Evolutionary conservation across 1,140 invertebrate species (phyloP).

Genomic region (Brachionus manjavacas): DNA sequence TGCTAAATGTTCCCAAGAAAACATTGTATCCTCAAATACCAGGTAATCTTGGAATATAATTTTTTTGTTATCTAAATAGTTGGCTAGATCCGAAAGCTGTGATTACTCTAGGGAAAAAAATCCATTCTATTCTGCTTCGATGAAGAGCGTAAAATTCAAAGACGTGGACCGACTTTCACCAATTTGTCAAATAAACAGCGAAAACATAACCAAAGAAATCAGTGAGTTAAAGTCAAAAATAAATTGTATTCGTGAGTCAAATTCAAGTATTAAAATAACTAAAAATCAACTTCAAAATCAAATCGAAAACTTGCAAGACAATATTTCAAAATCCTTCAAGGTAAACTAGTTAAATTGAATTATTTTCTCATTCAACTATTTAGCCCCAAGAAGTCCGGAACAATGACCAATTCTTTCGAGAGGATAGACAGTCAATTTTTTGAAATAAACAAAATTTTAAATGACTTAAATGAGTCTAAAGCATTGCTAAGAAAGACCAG

Average conservation of each 20-base stretch:
- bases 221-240: neutral
- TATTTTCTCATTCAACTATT: too few relatives aligned
- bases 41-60: neutral
- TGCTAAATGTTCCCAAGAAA: neutral
- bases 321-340: neutral
- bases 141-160: conserved; percentile 20
- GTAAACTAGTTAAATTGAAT: neutral
- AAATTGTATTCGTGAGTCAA: neutral
- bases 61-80: neutral
- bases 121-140: neutral
- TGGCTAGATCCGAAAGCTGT: neutral
- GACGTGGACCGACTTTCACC: neutral
- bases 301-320: neutral
- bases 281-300: neutral
- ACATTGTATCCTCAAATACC: neutral
- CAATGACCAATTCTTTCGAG: conserved; percentile 9
- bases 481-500: neutral
- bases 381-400: neutral
- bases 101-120: neutral
- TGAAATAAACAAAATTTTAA: conserved; percentile 34
- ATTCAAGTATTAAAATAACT: neutral
- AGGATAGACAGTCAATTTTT: conserved; percentile 23
- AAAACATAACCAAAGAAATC: neutral
- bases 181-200: neutral
- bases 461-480: conserved; percentile 24